Percentiles rank a stretch among this genome's conserved stretches.
These are phyloP conservation scores for Microplitis manilae DNA, from an alignment of 2,888 invertebrate species.

Conservation along the genomic window DNA sequence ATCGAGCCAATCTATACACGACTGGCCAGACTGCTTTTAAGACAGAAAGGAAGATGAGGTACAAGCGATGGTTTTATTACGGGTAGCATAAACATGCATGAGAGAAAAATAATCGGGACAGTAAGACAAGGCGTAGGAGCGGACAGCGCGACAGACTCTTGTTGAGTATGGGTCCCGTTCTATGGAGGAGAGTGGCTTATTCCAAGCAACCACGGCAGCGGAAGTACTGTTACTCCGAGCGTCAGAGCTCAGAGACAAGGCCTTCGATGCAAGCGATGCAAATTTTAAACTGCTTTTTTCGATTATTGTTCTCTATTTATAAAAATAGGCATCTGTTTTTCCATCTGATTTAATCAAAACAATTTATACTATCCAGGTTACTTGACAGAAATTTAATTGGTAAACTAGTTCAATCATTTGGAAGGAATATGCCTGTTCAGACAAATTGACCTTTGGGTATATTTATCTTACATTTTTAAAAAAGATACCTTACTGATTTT, in stretches of 20 bases:
- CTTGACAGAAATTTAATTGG: background rate
- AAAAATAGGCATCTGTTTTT: background rate
- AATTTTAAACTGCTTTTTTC: conserved; percentile 4
- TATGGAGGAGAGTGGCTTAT: conserved; percentile 40
- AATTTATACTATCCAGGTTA: background rate
- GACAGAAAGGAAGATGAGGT: conserved; percentile 6
- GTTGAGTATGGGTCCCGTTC: conserved; percentile 29
- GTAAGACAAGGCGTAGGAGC: conserved; percentile 26
- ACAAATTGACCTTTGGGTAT: background rate
- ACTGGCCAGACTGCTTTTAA: conserved; percentile 5
- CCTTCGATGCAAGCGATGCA: conserved; percentile 50
- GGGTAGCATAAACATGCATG: background rate
- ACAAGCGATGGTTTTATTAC: background rate
- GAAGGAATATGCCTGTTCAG: background rate
- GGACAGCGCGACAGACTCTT: conserved; percentile 23
- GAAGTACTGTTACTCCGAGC: conserved; percentile 60
- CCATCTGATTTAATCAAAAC: background rate
- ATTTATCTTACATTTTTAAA: background rate
- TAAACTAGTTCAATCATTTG: background rate
- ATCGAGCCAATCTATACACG: background rate
- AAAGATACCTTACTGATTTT: no score
- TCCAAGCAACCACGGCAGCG: conserved; percentile 42
- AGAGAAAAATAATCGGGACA: conserved; percentile 6
- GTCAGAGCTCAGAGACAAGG: conserved; percentile 48
- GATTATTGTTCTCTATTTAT: conserved; percentile 20